Evolutionary conservation across 2,888 invertebrate species (phyloP).

Genomic region (Amorpha juglandis): DNA sequence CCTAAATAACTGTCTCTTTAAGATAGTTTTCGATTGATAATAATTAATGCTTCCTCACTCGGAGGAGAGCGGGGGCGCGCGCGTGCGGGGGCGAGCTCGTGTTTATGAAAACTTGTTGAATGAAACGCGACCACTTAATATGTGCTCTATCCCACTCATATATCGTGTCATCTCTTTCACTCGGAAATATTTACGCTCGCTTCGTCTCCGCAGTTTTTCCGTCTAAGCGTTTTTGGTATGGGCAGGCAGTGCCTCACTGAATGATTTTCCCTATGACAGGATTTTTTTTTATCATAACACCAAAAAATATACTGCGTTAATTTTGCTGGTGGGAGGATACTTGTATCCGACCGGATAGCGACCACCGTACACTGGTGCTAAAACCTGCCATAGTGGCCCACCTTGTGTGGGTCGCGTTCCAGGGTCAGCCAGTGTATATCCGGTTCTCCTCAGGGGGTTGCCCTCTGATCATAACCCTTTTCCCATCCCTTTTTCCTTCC

Average conservation of each 20-base stretch:
- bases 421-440: too few relatives aligned
- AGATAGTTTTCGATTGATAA: conserved; percentile 12
- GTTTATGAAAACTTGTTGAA: conserved; percentile 23
- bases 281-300: neutral
- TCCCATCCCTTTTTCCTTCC: too few relatives aligned
- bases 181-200: neutral
- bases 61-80: neutral
- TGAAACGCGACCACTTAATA: conserved; percentile 12
- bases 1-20: neutral
- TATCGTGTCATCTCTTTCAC: neutral
- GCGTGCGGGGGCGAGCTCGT: neutral
- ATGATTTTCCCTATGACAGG: too few relatives aligned
- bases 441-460: too few relatives aligned
- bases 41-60: conserved; percentile 5
- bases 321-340: too few relatives aligned
- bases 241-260: neutral
- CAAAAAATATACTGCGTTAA: too few relatives aligned
- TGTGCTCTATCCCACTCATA: neutral
- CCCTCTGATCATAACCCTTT: too few relatives aligned
- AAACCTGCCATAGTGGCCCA: too few relatives aligned
- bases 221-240: neutral
- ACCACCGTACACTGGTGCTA: too few relatives aligned
- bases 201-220: conserved; percentile 3
- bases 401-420: too few relatives aligned
- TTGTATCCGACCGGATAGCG: too few relatives aligned